A percentile compares a stretch with the other conserved stretches of the same genome.
Conservation (phyloP, 2,113 vertebrate genomes). For the Ophiodon elongatus region DNA sequence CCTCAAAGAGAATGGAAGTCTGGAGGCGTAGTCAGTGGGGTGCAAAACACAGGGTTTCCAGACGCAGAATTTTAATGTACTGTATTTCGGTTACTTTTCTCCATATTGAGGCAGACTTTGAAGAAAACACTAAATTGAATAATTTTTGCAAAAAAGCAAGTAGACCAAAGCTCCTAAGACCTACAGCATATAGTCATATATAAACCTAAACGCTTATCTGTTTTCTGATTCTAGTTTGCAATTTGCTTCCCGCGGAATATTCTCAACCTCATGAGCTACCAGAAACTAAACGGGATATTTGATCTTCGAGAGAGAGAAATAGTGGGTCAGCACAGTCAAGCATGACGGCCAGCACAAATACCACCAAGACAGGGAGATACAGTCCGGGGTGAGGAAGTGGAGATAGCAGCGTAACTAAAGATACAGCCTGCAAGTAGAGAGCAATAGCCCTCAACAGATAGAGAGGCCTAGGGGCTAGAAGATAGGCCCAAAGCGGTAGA, state of each 20-base stretch:
- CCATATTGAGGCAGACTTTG: conserved; percentile 28
- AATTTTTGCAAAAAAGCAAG: conserved; percentile 5
- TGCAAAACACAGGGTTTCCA: conserved; percentile 54
- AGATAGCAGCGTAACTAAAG: conserved; percentile 72
- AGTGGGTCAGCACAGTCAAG: conserved; percentile 61
- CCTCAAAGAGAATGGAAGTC: conserved; percentile 72
- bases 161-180: conserved; percentile 11
- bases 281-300: conserved; percentile 54
- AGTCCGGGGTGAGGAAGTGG: conserved; percentile 63
- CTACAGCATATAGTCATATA: background rate
- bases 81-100: conserved; percentile 44
- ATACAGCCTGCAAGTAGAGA: conserved; percentile 68
- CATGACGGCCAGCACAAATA: conserved; percentile 67
- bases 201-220: background rate
- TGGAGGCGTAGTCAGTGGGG: conserved; percentile 50
- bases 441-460: conserved; percentile 73
- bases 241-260: conserved; percentile 25
- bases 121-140: conserved; percentile 16
- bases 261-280: conserved; percentile 1
- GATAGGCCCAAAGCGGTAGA: conserved; percentile 66
- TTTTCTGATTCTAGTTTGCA: background rate
- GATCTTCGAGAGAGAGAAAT: conserved; percentile 57
- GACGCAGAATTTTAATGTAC: conserved; percentile 52
- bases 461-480: conserved; percentile 51
- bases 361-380: conserved; percentile 69